A percentile compares a stretch with the other conserved stretches of the same genome.
Conservation (phyloP, 2,797 vertebrate genomes). For the Helarctos malayanus region DNA sequence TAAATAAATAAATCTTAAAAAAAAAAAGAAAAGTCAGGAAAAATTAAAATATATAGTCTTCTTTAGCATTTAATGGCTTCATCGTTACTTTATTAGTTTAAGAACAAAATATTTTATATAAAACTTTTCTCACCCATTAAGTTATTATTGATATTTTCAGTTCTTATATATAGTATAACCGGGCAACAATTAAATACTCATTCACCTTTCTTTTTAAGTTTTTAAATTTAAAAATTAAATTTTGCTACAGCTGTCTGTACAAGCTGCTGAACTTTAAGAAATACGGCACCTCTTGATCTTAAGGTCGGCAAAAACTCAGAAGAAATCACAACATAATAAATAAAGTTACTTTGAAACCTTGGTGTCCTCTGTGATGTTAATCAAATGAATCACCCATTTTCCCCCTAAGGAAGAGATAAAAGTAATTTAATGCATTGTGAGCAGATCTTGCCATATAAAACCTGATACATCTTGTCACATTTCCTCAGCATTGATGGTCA, state of each 20-base stretch:
- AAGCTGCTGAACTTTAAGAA: slow-evolving; percentile 38
- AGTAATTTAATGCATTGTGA: background rate
- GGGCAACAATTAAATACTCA: slow-evolving; percentile 29
- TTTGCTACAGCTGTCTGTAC: background rate
- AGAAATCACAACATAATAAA: background rate
- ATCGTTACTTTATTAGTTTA: slow-evolving; percentile 6
- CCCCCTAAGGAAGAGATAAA: background rate
- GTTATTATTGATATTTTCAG: slow-evolving; percentile 2
- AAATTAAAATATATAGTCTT: slow-evolving; percentile 14
- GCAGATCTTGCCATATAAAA: background rate
- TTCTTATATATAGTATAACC: background rate
- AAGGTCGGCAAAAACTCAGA: background rate
- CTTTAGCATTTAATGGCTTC: background rate
- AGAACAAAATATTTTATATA: slow-evolving; percentile 6
- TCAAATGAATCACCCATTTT: background rate
- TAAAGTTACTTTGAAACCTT: slow-evolving; percentile 26
- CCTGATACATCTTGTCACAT: background rate
- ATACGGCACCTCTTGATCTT: background rate
- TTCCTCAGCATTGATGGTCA: background rate
- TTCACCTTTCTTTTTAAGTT: slow-evolving; percentile 38
- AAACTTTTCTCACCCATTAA: background rate
- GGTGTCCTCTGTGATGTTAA: background rate
- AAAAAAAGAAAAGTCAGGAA: slow-evolving; percentile 10
- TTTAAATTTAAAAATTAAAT: slow-evolving; percentile 17
- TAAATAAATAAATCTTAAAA: background rate